Base-by-base conservation (phyloP, 37 sponge, comb jelly and placozoan species). In the Hexactinellida sp. region DNA sequence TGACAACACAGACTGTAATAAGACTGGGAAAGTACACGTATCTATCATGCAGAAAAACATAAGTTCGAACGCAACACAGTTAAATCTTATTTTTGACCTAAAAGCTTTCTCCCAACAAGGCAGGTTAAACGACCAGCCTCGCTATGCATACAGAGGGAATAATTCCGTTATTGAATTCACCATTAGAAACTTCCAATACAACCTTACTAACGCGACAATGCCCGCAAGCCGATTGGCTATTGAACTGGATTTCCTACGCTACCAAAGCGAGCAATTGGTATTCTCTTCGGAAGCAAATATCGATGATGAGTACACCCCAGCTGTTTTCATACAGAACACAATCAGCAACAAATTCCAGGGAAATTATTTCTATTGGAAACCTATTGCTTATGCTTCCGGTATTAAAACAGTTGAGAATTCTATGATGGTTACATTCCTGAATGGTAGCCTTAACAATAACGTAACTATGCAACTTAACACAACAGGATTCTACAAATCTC, bases 231-330 rank as follows among this genome's bases (percentile, higher is more conserved):
- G 76, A 23, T 23, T 63, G 13, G 76, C 76, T 28, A 7, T 63
- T 7, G 76, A 63, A n/a, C 76, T 63, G 3, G 76, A 63, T 63
- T 63, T 63, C 30, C 3, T 63, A 25, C 21, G 30, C 1, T 3
- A 63, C 13, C 1, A 63, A 21, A n/a, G 34, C 3, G 3, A 7
- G 5, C 76, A 63, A 7, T n/a, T 63, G 5, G 3, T 63, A 7
- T 63, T 21, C 30, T 63, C 76, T 7, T 63, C 76, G 5, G 76
- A 32, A n/a, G 5, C 21, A 7, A 63, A 63, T n/a, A 63, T 63
- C 3, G 76, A 63, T 63, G 76, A 63, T n/a, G 76, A 63, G 34
- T 63, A 63, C 76, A 63, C 76, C 5, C 76, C 76, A 63, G 76
- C 76, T n/a, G 76, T 63, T 3, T 63, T 63, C 76, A 5, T 63